These are phyloP conservation scores for Subanguina moxae DNA, from an alignment of 1,140 invertebrate genomes.

Conservation along the genomic window DNA sequence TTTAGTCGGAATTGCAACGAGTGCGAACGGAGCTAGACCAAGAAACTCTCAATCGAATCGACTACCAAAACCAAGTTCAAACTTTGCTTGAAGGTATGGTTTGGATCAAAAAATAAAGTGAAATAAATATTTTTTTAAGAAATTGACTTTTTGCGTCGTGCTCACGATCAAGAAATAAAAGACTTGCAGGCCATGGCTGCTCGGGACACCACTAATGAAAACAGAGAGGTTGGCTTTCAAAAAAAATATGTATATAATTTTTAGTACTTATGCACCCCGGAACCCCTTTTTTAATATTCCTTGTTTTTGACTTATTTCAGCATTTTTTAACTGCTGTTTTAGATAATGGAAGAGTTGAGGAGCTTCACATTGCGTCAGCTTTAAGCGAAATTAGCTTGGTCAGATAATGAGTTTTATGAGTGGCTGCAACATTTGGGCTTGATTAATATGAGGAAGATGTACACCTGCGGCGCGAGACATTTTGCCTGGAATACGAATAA, in stretches of 20 bases:
- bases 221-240: no score
- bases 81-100: slow-evolving; percentile 57
- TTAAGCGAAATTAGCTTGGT: slow-evolving; percentile 57
- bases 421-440: slow-evolving; percentile 34
- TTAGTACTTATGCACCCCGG: no score
- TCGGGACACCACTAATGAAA: slow-evolving; percentile 63
- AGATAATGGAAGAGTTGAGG: no score
- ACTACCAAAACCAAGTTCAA: slow-evolving; percentile 59
- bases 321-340: no score
- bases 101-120: no score
- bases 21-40: slow-evolving; percentile 55
- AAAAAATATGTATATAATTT: no score
- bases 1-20: slow-evolving; percentile 44
- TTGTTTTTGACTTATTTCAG: no score
- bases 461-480: slow-evolving; percentile 50
- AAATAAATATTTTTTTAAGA: no score
- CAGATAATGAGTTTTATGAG: slow-evolving; percentile 35
- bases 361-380: no score
- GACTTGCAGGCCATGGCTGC: slow-evolving; percentile 63
- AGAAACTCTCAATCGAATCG: slow-evolving; percentile 57
- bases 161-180: slow-evolving; percentile 62
- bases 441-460: slow-evolving; percentile 55
- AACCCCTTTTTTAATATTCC: no score
- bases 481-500: no score
- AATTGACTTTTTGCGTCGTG: slow-evolving; percentile 54